phyloP scores from a whole-genome alignment of 2,888 invertebrate species.

The Gisinianus flammeolus region DNA sequence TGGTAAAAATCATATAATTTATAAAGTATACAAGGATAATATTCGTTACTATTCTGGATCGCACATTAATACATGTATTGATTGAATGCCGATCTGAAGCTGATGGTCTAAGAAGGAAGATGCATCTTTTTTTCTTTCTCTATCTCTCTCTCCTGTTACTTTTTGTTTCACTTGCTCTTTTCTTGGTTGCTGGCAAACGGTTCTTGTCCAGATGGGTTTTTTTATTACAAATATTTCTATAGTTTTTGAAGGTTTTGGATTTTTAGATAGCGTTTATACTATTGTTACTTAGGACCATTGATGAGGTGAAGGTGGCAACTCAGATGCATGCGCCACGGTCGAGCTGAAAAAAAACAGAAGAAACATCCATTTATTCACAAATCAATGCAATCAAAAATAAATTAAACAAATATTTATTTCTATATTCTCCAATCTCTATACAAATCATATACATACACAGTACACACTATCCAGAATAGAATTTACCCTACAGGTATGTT shows the following conservation, averaged over 20 bases:
- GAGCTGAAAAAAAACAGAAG: slow-evolving; percentile 74
- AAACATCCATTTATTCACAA: slow-evolving; percentile 24
- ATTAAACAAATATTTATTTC: background rate
- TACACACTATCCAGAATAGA: background rate
- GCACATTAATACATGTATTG: background rate
- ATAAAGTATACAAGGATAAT: background rate
- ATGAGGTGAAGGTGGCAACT: slow-evolving; percentile 97
- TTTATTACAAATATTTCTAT: background rate
- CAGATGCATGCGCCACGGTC: slow-evolving; percentile 95
- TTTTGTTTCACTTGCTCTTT: background rate
- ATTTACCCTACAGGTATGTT: background rate
- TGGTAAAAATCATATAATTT: background rate
- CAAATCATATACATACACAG: background rate
- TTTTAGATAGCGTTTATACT: background rate
- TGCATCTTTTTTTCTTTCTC: background rate
- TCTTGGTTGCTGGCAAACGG: background rate
- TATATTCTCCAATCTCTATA: background rate
- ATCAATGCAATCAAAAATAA: slow-evolving; percentile 37
- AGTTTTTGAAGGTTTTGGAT: background rate
- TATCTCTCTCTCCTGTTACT: background rate
- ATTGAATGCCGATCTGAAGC: background rate
- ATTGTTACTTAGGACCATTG: slow-evolving; percentile 92
- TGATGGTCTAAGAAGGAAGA: background rate
- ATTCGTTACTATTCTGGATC: background rate
- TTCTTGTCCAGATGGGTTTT: background rate